phyloP scores from a whole-genome alignment of 2,797 vertebrate species.

The Tokudaia tokunoshimensis region DNA sequence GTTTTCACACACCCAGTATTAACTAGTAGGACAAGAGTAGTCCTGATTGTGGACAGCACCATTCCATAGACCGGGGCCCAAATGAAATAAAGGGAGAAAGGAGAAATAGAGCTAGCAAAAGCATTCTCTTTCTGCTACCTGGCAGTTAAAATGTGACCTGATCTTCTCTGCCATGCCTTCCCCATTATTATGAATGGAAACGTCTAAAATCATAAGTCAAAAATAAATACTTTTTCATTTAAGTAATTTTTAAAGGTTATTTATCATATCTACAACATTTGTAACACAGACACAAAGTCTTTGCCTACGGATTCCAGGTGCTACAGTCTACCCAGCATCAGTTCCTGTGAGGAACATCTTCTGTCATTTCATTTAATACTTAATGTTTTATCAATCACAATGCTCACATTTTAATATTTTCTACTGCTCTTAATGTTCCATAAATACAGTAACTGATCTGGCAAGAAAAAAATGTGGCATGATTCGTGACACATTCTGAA shows the following conservation, averaged over 20 bases:
- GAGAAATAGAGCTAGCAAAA: neutral
- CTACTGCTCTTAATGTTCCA: neutral
- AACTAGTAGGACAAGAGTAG: neutral
- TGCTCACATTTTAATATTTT: neutral
- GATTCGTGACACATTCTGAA: neutral
- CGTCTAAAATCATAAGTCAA: neutral
- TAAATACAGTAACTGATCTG: neutral
- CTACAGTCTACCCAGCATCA: too few relatives aligned
- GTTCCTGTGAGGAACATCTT: too few relatives aligned
- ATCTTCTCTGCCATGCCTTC: neutral
- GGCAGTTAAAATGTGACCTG: neutral
- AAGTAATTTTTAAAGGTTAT: too few relatives aligned
- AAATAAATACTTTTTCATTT: neutral
- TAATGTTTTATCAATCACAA: neutral
- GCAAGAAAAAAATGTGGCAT: neutral
- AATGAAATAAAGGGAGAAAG: neutral
- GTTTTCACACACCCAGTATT: neutral
- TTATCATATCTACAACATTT: neutral
- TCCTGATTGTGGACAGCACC: neutral
- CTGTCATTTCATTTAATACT: neutral
- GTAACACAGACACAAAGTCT: neutral
- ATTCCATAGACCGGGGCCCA: neutral
- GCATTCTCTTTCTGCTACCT: neutral
- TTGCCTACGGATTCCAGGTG: neutral
- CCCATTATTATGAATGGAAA: neutral